Percentiles rank a stretch among this genome's conserved stretches.
phyloP scores from a whole-genome alignment of 2,797 vertebrate genomes.

The Calcarius lapponicus region DNA sequence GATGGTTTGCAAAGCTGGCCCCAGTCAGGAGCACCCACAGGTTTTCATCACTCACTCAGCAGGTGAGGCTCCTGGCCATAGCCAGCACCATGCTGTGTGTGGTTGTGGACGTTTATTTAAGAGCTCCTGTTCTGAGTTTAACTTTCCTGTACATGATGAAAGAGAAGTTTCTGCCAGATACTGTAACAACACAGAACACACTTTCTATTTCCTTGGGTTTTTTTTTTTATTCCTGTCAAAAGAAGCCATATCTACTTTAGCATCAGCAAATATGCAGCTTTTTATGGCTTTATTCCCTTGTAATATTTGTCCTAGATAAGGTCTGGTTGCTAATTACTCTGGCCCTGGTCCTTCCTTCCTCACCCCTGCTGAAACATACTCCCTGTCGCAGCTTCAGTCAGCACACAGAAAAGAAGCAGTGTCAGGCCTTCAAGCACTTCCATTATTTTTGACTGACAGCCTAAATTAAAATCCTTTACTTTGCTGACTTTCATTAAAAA shows the following conservation, averaged over 20 bases:
- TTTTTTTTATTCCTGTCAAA: background rate
- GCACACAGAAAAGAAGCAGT: background rate
- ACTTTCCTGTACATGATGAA: background rate
- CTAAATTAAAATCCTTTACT: constrained; percentile 30
- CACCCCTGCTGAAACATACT: background rate
- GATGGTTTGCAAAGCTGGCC: background rate
- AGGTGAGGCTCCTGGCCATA: accelerated
- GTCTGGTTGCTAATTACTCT: constrained; percentile 10
- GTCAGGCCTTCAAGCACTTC: constrained; percentile 1
- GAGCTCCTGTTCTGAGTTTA: background rate
- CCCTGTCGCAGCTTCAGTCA: background rate
- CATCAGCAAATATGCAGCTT: background rate
- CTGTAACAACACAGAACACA: background rate
- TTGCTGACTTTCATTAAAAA: constrained; percentile 27
- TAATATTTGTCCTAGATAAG: constrained; percentile 13
- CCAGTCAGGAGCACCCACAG: accelerated
- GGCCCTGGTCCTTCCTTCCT: background rate
- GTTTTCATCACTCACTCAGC: accelerated
- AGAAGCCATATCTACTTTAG: background rate
- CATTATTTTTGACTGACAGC: constrained; percentile 32
- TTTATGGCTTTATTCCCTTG: background rate
- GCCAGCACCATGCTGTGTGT: background rate
- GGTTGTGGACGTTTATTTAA: background rate
- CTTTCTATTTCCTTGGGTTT: background rate
- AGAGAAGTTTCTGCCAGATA: background rate